phyloP scores from a whole-genome alignment of 2,113 vertebrate species.

The Chelonoidis abingdonii region DNA sequence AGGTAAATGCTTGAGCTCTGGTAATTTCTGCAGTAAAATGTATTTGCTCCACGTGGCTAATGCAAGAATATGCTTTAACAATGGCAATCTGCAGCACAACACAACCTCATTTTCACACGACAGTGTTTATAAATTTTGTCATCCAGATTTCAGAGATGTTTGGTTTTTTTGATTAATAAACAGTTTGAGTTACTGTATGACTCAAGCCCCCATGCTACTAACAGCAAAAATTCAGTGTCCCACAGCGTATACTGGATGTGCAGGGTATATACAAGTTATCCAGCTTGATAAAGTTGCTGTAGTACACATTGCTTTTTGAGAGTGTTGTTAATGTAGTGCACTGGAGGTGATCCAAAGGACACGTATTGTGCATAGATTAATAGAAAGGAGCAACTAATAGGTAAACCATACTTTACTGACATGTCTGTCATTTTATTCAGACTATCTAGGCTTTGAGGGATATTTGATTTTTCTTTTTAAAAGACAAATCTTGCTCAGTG shows the following conservation, averaged over 20 bases:
- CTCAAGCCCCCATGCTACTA: neutral
- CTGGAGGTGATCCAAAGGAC: constrained; percentile 28
- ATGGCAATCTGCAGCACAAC: neutral
- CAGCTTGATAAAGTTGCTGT: constrained; percentile 11
- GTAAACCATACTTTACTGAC: neutral
- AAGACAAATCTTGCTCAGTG: neutral
- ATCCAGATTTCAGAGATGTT: neutral
- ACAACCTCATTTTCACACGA: neutral
- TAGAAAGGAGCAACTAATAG: constrained; percentile 15
- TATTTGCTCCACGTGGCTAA: neutral
- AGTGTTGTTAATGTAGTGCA: neutral
- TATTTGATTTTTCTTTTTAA: neutral
- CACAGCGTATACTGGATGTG: neutral
- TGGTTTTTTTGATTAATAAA: constrained; percentile 19
- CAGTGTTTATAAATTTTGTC: neutral
- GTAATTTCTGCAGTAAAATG: neutral
- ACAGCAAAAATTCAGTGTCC: neutral
- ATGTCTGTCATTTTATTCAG: neutral
- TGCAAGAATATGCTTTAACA: neutral
- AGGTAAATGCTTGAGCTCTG: neutral
- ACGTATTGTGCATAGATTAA: neutral
- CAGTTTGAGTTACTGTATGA: neutral
- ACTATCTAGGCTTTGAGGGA: neutral
- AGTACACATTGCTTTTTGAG: neutral
- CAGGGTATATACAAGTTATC: neutral